A percentile compares a stretch with the other conserved stretches of the same genome.
These are phyloP conservation scores for Aricia artaxerxes DNA, from an alignment of 2,888 invertebrate species.

Conservation along the genomic window DNA sequence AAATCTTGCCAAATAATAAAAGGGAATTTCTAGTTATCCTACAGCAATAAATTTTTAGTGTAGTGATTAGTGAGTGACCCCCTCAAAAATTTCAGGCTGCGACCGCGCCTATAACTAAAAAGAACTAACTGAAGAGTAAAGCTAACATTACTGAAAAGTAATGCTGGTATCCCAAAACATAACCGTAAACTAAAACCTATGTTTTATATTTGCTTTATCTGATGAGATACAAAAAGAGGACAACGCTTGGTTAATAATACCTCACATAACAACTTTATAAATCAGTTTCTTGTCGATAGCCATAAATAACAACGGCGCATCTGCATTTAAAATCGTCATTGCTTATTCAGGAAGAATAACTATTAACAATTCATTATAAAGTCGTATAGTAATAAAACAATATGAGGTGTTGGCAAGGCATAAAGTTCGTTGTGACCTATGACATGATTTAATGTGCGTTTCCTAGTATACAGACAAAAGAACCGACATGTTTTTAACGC, in stretches of 20 bases:
- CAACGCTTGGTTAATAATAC: neutral
- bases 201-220: neutral
- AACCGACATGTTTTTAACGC: neutral
- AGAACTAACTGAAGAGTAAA: too few relatives aligned
- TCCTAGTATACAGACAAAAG: neutral
- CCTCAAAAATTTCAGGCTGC: too few relatives aligned
- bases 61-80: too few relatives aligned
- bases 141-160: too few relatives aligned
- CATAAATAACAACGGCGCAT: slow-evolving; percentile 23
- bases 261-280: slow-evolving; percentile 7
- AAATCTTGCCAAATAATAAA: too few relatives aligned
- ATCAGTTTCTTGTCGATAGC: slow-evolving; percentile 8
- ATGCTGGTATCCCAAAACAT: too few relatives aligned
- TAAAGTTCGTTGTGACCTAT: slow-evolving; percentile 14
- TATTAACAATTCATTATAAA: slow-evolving; percentile 11
- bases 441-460: slow-evolving; percentile 3
- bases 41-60: too few relatives aligned
- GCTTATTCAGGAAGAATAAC: slow-evolving; percentile 25
- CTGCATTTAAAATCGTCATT: slow-evolving; percentile 21
- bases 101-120: too few relatives aligned
- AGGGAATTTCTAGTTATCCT: too few relatives aligned
- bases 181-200: neutral
- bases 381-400: slow-evolving; percentile 28
- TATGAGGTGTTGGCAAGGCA: slow-evolving; percentile 16
- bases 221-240: neutral